A percentile compares a stretch with the other conserved stretches of the same genome.
phyloP scores from a whole-genome alignment of 2,888 invertebrate genomes.

The Limnephilus auricula region DNA sequence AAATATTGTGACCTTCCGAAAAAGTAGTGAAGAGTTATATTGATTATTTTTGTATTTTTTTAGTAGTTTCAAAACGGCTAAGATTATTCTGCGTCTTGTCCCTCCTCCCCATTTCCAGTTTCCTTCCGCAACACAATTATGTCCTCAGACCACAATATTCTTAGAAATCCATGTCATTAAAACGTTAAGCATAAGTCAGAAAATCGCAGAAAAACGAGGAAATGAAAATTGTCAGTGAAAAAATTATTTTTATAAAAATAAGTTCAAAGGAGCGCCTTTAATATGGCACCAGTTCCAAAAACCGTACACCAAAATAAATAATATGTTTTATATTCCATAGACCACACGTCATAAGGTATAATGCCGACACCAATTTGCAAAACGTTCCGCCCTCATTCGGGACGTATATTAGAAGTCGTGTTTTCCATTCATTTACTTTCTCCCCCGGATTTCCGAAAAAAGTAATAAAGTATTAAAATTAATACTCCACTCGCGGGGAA shows the following conservation, averaged over 20 bases:
- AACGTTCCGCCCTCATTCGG: not conserved
- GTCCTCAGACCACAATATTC: not conserved
- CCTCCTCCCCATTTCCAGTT: not conserved
- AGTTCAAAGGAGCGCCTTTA: not conserved
- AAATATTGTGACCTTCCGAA: no score
- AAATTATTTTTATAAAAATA: not conserved
- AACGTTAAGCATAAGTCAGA: not conserved
- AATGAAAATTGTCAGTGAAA: not conserved
- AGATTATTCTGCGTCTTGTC: not conserved
- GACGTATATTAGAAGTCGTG: not conserved
- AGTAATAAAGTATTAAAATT: constrained; percentile 50
- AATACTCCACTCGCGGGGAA: constrained; percentile 33
- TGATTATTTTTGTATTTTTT: not conserved
- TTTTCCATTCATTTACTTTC: not conserved
- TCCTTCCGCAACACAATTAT: not conserved
- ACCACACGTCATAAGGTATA: not conserved
- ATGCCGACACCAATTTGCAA: constrained; percentile 2
- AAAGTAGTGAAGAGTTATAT: no score
- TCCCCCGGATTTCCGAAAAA: constrained; percentile 5
- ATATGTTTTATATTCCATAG: not conserved
- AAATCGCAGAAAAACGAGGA: not conserved
- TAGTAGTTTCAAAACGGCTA: not conserved
- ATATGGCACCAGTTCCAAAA: not conserved
- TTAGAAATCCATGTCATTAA: not conserved
- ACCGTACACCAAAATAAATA: not conserved